A percentile compares a stretch with the other conserved stretches of the same genome.
Conservation (phyloP, 2,113 vertebrate species). For the Leptobrachium ailaonicum region DNA sequence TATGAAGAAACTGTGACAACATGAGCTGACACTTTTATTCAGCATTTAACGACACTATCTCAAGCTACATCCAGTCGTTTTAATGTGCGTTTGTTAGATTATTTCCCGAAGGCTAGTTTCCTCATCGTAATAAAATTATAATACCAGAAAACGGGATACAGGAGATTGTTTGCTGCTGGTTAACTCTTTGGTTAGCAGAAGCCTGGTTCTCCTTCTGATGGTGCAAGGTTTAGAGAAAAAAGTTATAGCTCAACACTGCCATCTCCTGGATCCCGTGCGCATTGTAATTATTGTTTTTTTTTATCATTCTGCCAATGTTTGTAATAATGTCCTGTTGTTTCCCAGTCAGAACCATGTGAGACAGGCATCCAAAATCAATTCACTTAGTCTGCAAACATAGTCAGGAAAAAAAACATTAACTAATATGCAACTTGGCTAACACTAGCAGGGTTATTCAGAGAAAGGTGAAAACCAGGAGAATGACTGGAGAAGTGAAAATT, state of each 20-base stretch:
- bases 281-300: no score
- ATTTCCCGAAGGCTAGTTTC: constrained; percentile 1
- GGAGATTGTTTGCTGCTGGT: not conserved
- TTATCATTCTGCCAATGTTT: no score
- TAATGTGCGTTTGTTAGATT: constrained; percentile 11
- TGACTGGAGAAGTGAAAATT: no score
- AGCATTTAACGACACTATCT: constrained; percentile 24
- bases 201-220: not conserved
- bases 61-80: constrained; percentile 13
- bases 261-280: constrained; percentile 6
- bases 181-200: not conserved
- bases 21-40: not conserved
- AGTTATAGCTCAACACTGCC: constrained; percentile 5
- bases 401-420: no score
- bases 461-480: no score
- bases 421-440: no score
- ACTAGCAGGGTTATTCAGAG: no score
- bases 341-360: no score
- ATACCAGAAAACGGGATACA: not conserved
- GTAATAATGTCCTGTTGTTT: no score
- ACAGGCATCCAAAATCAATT: no score
- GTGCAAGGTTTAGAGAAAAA: not conserved
- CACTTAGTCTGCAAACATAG: no score
- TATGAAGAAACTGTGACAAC: not conserved
- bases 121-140: constrained; percentile 10